Evolutionary conservation across 1,140 invertebrate genomes (phyloP), one percentile per base, ranked within the genome.

Genomic region (Meloidogyne chitwoodi): DNA sequence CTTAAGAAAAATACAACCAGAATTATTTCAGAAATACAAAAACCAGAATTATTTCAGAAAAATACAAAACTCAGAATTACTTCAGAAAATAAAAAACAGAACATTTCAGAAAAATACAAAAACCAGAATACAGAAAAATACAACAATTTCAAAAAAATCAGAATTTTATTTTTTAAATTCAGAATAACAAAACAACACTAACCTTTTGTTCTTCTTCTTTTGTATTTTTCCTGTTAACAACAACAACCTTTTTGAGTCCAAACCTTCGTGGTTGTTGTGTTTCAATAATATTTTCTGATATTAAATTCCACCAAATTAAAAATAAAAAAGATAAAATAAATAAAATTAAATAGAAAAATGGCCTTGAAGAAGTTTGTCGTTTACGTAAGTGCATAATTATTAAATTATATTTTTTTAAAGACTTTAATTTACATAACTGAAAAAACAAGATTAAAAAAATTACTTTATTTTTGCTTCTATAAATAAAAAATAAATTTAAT

Each of bases 341-440:
- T 22, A 82, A 38, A 31, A 82, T 16, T 14, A 83, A 79, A 65
- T 82, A 82, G 14, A 84, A n/a, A 24, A 84, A 84, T 62, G 82
- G 81, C 6, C 81, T 81, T 22, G 79, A 68, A 24, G 84, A 22
- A 65, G 74, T 82, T 19, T 82, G 82, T 65, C 77, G 73, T 26
- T 22, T 38, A 31, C 71, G 71, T 64, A 34, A 67, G 38, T 67
- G 14, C 74, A 77, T 77, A 38, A 38, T 38, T 38, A 73, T 81
- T 24, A 81, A 48, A 48, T 48, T 56, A 38, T 8, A 8, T 38
- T 8, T 38, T 38, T 38, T 38, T 38, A 8, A 38, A 38, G 34
- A 38, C 3, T 38, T 0, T 38, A 38, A 38, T 38, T 38, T 38
- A 38, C 34, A 38, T 38, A 8, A 31, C 34, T 38, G 34, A 38